Evolutionary conservation across 30 jellyfish, hydroid and myxozoan species (phyloP), one percentile per base, ranked within the genome.

Genomic region (Haliclystus octoradiatus): DNA sequence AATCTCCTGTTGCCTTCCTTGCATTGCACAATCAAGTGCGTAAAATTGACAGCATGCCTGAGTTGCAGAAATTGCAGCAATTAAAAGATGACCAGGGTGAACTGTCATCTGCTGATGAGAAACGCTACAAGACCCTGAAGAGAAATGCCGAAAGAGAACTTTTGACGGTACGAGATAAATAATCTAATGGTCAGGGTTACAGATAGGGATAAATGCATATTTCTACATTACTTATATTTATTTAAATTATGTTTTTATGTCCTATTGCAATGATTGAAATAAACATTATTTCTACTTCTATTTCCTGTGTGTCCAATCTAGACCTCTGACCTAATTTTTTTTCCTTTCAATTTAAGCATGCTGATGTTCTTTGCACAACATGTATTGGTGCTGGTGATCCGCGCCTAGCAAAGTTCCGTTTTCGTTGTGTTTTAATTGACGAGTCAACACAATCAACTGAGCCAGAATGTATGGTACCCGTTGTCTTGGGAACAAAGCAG

Each of bases 301-400:
- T n/a, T n/a, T n/a, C n/a, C n/a, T n/a, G n/a, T n/a, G n/a, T n/a
- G n/a, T n/a, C n/a, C n/a, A n/a, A n/a, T n/a, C n/a, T n/a, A n/a
- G n/a, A n/a, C n/a, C n/a, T n/a, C n/a, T n/a, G n/a, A n/a, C n/a
- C n/a, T n/a, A n/a, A n/a, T 4, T 65, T 65, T 65, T 26, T 65
- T 26, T 9, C 12, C n/a, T 24, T 47, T 47, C 27, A 3, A 12
- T 67, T 66, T 19, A 32, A 90, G 98, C 93, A 92, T 79, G 99
- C 99, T 25, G 99, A 92, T 73, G 99, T 92, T 7, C 80, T 92
- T 50, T 92, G 99, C 68, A 92, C 99, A 23, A 92, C 99, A 13
- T 92, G 99, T 70, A 92, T 92, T 31, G 99, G 99, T 4, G 99
- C 99, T 66, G 99, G 99, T 26, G 99, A 92, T 64, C 99, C 95